Evolutionary conservation across 2,797 vertebrate genomes (phyloP), one percentile per base, ranked within the genome.

Genomic region (Gallirallus australis): DNA sequence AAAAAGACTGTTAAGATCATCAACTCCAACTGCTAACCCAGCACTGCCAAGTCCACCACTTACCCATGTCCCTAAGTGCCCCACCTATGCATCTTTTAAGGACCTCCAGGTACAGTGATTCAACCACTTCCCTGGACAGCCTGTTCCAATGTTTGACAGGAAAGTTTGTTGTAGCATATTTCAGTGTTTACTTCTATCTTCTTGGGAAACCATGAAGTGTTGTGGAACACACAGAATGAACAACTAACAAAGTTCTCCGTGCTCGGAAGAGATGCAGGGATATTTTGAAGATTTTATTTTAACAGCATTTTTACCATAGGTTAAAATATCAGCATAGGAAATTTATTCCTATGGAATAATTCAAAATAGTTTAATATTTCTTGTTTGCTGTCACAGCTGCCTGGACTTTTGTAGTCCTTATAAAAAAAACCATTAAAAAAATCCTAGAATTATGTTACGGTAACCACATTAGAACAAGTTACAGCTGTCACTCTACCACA

Each of bases 11-110:
- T 45, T 35, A 31, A 69, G 24, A 15, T 21, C 81, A 64, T 31
- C 0, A 1, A 91, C 17, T 33, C 23, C 35, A 63, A 15, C 21
- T 1, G 0, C 21, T 24, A 73, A 68, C 39, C 12, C 20, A 33
- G 39, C n/a, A 30, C 8, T 42, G 6, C 30, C 25, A 68, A 77
- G 12, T 37, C 13, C 33, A 35, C 31, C 16, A 68, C 50, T 75
- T 85, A 86, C 17, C 6, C 37, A 39, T 3, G 31, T 64, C 21
- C 16, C 21, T 30, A 28, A 76, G 47, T 2, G 1, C 30, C 30
- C 40, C 12, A 13, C 11, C 31, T 59, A 35, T 17, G 6, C 0
- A 4, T 57, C 12, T 66, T 73, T 37, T 54, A 39, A 80, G 31
- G 8, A 31, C 28, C 23, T 50, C 27, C 52, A 78, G 30, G 50